Evolutionary conservation across 2,797 vertebrate species (phyloP).

Genomic region (Pangasius mekongensis): DNA sequence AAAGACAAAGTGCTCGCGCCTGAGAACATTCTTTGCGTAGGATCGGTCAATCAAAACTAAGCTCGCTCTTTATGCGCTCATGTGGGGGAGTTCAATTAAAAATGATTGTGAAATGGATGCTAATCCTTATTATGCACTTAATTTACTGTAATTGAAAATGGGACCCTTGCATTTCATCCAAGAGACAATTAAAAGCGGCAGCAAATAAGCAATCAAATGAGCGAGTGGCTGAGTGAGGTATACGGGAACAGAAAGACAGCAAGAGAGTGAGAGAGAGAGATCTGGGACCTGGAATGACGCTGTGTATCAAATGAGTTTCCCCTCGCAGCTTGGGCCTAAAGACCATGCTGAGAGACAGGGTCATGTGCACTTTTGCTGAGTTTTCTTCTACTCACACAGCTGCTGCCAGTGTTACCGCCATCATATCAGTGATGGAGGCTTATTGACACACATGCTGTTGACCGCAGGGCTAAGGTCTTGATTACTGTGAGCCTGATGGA

Average conservation of each 20-base stretch:
- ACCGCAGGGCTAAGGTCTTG: constrained; percentile 54
- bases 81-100: constrained; percentile 55
- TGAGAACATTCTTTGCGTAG: constrained; percentile 10
- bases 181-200: constrained; percentile 51
- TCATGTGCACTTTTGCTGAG: constrained; percentile 18
- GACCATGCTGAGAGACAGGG: constrained; percentile 6
- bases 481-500: constrained; percentile 59
- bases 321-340: constrained; percentile 24
- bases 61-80: constrained; percentile 34
- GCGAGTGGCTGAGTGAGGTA: constrained; percentile 41
- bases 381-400: constrained; percentile 39
- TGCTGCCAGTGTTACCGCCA: constrained; percentile 28
- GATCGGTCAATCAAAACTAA: constrained; percentile 46
- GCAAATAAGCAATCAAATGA: constrained; percentile 35
- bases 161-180: constrained; percentile 48
- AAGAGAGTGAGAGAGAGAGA: constrained; percentile 22
- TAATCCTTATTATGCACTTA: constrained; percentile 61
- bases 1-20: constrained; percentile 47
- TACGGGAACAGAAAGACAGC: constrained; percentile 18
- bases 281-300: constrained; percentile 1
- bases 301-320: constrained; percentile 36
- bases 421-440: constrained; percentile 54
- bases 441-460: constrained; percentile 48
- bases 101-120: constrained; percentile 57
- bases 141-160: constrained; percentile 59